Percentiles rank a stretch among this genome's conserved stretches.
These are phyloP conservation scores for Numida meleagris DNA, from an alignment of 2,113 vertebrate genomes.

Conservation along the genomic window DNA sequence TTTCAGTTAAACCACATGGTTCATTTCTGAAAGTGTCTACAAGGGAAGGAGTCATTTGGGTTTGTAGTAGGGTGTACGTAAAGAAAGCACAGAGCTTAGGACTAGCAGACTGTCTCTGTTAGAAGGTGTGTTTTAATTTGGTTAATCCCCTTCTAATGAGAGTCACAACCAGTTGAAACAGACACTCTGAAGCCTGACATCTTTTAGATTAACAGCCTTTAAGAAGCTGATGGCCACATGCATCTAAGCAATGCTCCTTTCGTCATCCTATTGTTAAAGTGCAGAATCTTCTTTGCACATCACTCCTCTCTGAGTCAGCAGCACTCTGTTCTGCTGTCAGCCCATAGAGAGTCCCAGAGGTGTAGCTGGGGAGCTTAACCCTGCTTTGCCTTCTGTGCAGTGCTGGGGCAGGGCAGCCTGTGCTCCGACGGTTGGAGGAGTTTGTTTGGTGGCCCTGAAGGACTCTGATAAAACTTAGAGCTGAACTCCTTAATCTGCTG, in stretches of 20 bases:
- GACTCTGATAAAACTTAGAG: not conserved
- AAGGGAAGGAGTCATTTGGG: not conserved
- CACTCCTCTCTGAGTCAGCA: not conserved
- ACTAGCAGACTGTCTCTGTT: not conserved
- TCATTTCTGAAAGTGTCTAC: not conserved
- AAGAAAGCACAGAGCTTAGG: not conserved
- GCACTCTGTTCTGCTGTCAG: not conserved
- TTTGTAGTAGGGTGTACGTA: rapidly evolving
- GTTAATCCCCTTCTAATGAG: not conserved
- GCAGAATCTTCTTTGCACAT: not conserved
- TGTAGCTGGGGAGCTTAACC: not conserved
- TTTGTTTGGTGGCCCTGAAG: not conserved
- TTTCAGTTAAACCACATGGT: rapidly evolving
- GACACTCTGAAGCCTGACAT: not conserved
- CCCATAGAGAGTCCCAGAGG: not conserved
- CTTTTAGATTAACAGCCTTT: not conserved
- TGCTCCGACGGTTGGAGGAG: not conserved
- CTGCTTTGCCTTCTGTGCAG: not conserved
- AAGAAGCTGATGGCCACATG: rapidly evolving
- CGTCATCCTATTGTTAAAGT: not conserved
- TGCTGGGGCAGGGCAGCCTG: rapidly evolving
- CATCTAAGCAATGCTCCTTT: not conserved
- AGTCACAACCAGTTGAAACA: rapidly evolving
- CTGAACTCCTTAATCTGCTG: not conserved
- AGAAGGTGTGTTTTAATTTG: not conserved